Evolutionary conservation across 2,888 invertebrate species (phyloP), one percentile per base, ranked within the genome.

Genomic region (Lasioglossum leucozonium): DNA sequence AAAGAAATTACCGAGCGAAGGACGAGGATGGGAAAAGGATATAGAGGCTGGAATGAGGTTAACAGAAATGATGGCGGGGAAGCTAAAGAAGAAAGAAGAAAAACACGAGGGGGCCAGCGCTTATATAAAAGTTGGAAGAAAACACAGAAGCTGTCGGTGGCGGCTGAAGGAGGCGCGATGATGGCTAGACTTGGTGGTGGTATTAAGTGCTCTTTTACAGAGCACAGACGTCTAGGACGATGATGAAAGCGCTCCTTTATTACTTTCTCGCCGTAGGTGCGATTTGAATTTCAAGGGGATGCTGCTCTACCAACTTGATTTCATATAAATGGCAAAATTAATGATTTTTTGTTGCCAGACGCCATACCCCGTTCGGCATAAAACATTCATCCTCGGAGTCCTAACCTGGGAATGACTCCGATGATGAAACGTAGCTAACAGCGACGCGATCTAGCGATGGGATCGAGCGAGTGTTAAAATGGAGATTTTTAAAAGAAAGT

Each of bases 181-280:
- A 85, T 80, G 83, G 83, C 80, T 85, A 83, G 73, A 67, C 80
- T 82, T 69, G 81, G 85, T 42, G 73, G 80, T 84, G 77, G 81
- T 90, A 91, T 91, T 86, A 91, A 90, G 83, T 85, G 87, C 88
- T 84, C 91, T 89, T 83, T 86, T 79, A 72, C 83, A 40, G 65
- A 71, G 86, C 84, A 78, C 78, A 86, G 79, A 84, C 81, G 77
- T 83, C 83, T 86, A 78, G 85, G 82, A 81, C 72, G 91, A 81
- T 80, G 86, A 86, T 89, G 85, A 90, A 90, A 85, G 86, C 86
- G 69, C 77, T 76, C 81, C 82, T 90, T 89, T 89, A 89, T 91
- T 91, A 90, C 89, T 90, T 85, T 85, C 83, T 75, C 84, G 72
- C 79, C 79, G 84, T 83, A 85, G 86, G 84, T 86, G 87, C 84